Evolutionary conservation across 92 coral and sea anemone species (phyloP), one percentile per base, ranked within the genome.

Genomic region (Galaxea fascicularis): DNA sequence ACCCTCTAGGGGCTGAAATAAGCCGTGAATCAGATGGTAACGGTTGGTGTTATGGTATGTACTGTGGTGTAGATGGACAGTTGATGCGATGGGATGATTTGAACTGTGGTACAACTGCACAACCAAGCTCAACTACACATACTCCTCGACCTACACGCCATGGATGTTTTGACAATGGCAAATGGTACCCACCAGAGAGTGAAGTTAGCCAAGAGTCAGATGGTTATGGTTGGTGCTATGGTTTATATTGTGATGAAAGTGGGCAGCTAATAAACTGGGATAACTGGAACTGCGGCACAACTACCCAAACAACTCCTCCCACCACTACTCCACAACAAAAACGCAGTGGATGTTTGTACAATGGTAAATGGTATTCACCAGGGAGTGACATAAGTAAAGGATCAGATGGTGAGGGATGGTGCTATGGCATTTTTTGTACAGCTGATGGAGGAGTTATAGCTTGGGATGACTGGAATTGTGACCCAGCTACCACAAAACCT

Each of bases 141-240:
- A 13, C 52, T 10, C 28, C 29, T 21, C 54, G 22, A 2, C 18
- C 45, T 60, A 74, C 60, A 41, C 70, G 16, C 4, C 11, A 26
- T 11, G 92, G 92, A 26, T 89, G 92, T 57, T 78, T 41, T n/a
- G 0, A 65, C 4, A 52, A 74, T 26, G 89, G 86, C 4, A 31
- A 39, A 20, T 85, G 89, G 89, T 84, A 78, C 57, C 82, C 62
- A 4, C 77, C 58, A 1, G 69, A 70, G 28, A 65, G 56, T 35
- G 85, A 89, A 29, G 65, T 89, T 46, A 76, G 80, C 70, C 84
- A 76, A n/a, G 89, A 82, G 10, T 49, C 64, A 12, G 68, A 46
- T 78, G 93, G 91, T 0, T 27, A 39, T n/a, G 91, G 91, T 6
- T 90, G 94, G 94, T 90, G 94, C 49, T 79, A 75, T 13, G 91